Evolutionary conservation across 2,797 vertebrate species (phyloP).

Genomic region (Hozukius guyotensis): DNA sequence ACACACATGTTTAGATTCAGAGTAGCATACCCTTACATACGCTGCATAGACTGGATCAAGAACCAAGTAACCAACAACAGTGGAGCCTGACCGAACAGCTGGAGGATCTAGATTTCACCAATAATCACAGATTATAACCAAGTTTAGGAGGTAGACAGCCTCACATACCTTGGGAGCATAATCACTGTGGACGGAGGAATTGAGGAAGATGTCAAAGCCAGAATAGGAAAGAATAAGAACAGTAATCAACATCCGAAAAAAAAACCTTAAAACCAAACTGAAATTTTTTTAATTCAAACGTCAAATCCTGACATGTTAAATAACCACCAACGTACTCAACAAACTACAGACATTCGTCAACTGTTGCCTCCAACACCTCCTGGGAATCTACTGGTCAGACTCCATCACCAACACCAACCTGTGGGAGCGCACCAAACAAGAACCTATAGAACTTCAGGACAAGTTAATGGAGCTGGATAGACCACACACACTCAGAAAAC

Average conservation of each 20-base stretch:
- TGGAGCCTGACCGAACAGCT: background rate
- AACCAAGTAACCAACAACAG: background rate
- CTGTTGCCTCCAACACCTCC: too few relatives aligned
- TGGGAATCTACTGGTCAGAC: background rate
- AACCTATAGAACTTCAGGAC: background rate
- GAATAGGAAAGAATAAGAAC: background rate
- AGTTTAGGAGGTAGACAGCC: background rate
- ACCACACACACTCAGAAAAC: background rate
- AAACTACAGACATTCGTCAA: background rate
- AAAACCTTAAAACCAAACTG: background rate
- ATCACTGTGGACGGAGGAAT: background rate
- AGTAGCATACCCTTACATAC: background rate
- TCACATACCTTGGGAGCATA: background rate
- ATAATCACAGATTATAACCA: background rate
- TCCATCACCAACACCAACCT: background rate
- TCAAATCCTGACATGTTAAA: background rate
- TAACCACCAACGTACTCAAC: background rate
- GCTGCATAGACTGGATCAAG: background rate
- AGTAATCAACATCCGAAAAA: background rate
- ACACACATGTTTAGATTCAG: background rate
- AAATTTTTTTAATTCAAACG: accelerated
- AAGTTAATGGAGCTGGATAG: background rate
- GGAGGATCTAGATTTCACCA: background rate
- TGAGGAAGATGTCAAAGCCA: background rate
- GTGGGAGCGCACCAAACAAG: background rate